Conservation (phyloP, 2,888 invertebrate species). For the Pyrochroa serraticornis region DNA sequence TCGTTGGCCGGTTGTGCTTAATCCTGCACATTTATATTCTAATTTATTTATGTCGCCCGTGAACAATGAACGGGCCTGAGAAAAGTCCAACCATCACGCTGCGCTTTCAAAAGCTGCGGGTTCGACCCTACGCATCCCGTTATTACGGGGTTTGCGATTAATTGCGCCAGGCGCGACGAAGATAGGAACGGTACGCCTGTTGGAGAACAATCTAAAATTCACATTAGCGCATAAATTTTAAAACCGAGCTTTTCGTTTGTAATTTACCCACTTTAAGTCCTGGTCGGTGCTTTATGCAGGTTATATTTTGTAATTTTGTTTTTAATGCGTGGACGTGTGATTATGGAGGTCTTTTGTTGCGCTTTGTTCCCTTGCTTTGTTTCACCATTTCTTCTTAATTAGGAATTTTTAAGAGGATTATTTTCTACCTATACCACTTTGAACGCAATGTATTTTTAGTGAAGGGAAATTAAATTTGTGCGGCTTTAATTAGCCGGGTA, state of each 20-base stretch:
- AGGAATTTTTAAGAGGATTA: constrained; percentile 20
- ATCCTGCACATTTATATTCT: constrained; percentile 47
- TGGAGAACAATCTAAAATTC: constrained; percentile 25
- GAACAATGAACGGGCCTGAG: constrained; percentile 36
- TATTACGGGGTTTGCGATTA: constrained; percentile 16
- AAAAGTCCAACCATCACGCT: constrained; percentile 39
- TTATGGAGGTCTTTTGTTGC: constrained; percentile 31
- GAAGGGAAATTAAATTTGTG: constrained; percentile 4
- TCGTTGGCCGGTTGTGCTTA: constrained; percentile 35
- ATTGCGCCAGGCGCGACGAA: constrained; percentile 9
- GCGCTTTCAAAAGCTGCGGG: constrained; percentile 36
- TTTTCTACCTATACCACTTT: constrained; percentile 7
- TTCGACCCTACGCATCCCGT: constrained; percentile 20
- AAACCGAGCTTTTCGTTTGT: constrained; percentile 39
- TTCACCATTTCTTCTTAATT: constrained; percentile 15
- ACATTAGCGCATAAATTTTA: constrained; percentile 38
- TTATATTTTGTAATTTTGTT: constrained; percentile 37
- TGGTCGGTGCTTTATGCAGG: constrained; percentile 34
- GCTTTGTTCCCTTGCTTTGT: constrained; percentile 7
- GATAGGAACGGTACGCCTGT: constrained; percentile 5
- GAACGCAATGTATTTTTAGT: constrained; percentile 5
- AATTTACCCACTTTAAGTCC: constrained; percentile 38
- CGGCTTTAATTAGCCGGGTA: constrained; percentile 2
- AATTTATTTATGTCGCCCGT: constrained; percentile 45
- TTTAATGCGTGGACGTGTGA: constrained; percentile 37